Evolutionary conservation across 2,113 vertebrate species (phyloP), one percentile per base, ranked within the genome.

Genomic region (Gopherus flavomarginatus): DNA sequence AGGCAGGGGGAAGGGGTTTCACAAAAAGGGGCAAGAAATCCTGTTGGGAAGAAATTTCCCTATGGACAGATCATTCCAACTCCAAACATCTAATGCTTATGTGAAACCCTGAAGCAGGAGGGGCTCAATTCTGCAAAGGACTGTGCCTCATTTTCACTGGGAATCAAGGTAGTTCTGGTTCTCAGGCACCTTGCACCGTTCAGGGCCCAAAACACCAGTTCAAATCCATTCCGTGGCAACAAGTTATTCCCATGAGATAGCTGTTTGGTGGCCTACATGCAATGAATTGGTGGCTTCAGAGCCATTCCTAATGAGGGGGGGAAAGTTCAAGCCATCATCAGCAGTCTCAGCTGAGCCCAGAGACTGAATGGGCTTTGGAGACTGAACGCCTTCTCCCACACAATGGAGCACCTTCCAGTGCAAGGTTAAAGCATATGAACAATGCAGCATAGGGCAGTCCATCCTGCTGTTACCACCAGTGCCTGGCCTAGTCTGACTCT

Each of bases 141-240:
- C 29, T 8, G 65, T 42, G 19, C n/a, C 69, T n/a, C 10, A 21
- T n/a, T 19, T 42, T 11, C 69, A 38, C n/a, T 22, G 38, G 59
- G 50, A 17, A 11, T 1, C 21, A 11, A 42, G 26, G 53, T 0
- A 91, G 56, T 2, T 0, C 26, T 3, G 1, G 38, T 19, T 65
- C 2, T 0, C 1, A 22, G 10, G 21, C 1, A 0, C 27, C 26
- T 49, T 29, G 50, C 17, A 59, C 54, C 54, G 56, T 13, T 75
- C 10, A 75, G 69, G 69, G 11, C n/a, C 69, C 31, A 2, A 19
- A 62, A 56, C 38, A 49, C 5, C 79, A 35, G 69, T 4, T 75
- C 17, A 42, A 57, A 79, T 1, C 81, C 27, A 2, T 4, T 2
- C 59, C 31, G 12, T n/a, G 38, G 69, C 69, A 75, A 75, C 59